phyloP scores from a whole-genome alignment of 2,888 invertebrate genomes.

The Aphodius granarius region DNA sequence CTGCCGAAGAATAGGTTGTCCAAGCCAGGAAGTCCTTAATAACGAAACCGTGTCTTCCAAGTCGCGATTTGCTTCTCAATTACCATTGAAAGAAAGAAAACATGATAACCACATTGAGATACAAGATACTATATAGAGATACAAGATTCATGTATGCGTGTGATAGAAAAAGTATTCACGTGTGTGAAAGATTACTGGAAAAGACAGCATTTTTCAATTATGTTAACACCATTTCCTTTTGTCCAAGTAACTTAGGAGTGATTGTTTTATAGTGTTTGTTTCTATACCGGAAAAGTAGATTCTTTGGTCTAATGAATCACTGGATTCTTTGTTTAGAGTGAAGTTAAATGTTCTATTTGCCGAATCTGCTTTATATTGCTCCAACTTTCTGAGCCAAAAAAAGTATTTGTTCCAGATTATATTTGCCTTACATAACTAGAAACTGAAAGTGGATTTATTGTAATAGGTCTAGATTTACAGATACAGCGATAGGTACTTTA shows the following conservation, averaged over 20 bases:
- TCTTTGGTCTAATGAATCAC: background rate
- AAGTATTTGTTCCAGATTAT: no score
- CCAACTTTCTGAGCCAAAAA: no score
- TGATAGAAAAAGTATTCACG: no score
- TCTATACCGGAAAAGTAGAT: background rate
- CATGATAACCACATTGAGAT: background rate
- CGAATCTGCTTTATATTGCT: no score
- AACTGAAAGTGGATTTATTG: no score
- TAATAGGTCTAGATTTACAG: no score
- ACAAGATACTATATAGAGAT: no score
- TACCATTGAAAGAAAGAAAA: constrained; percentile 6
- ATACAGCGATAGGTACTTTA: no score
- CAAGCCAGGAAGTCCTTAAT: constrained; percentile 25
- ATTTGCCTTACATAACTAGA: no score
- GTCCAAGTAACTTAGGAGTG: background rate
- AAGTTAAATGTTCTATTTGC: no score
- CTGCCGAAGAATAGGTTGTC: background rate
- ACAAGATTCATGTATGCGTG: no score
- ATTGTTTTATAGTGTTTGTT: background rate
- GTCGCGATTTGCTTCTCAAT: constrained; percentile 11
- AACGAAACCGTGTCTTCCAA: constrained; percentile 21
- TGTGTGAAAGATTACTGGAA: background rate
- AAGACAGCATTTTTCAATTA: constrained; percentile 15
- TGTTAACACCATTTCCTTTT: background rate
- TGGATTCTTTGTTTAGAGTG: no score